phyloP scores from a whole-genome alignment of 2,888 invertebrate genomes.

The Tanytarsus gracilentus region DNA sequence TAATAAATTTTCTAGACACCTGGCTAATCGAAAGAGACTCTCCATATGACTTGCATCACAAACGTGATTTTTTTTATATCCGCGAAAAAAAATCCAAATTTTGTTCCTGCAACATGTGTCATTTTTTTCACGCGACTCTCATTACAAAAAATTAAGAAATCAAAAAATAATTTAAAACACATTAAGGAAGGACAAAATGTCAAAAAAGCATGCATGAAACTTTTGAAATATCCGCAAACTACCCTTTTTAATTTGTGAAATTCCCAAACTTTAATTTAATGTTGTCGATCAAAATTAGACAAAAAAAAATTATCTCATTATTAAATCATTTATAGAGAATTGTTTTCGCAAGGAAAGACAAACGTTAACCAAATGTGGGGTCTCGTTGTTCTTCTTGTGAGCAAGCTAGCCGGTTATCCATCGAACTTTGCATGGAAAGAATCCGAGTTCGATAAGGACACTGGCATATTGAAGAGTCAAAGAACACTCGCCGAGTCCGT shows the following conservation, averaged over 20 bases:
- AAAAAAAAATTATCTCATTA: too few species aligned
- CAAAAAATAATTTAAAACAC: too few species aligned
- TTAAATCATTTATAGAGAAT: not conserved
- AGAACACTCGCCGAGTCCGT: constrained; percentile 84
- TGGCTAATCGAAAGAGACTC: not conserved
- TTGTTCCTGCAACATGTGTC: too few species aligned
- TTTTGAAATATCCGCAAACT: not conserved
- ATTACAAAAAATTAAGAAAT: too few species aligned
- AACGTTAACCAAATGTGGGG: constrained; percentile 93
- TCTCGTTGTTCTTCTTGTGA: constrained; percentile 78
- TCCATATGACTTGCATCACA: not conserved
- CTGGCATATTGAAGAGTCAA: constrained; percentile 80
- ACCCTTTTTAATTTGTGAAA: not conserved
- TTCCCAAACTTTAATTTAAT: not conserved
- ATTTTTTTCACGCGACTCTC: not conserved
- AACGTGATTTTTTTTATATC: constrained; percentile 1
- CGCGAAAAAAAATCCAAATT: too few species aligned
- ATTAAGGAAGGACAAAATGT: too few species aligned
- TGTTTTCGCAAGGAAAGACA: constrained; percentile 48
- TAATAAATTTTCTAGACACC: not conserved
- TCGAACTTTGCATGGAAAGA: constrained; percentile 48
- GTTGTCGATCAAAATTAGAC: not conserved
- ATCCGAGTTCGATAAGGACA: constrained; percentile 63
- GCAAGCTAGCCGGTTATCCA: constrained; percentile 83
- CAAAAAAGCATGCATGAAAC: too few species aligned